These are phyloP conservation scores for Agonopterix alstromeriana DNA, from an alignment of 2,888 invertebrate genomes.

Conservation along the genomic window DNA sequence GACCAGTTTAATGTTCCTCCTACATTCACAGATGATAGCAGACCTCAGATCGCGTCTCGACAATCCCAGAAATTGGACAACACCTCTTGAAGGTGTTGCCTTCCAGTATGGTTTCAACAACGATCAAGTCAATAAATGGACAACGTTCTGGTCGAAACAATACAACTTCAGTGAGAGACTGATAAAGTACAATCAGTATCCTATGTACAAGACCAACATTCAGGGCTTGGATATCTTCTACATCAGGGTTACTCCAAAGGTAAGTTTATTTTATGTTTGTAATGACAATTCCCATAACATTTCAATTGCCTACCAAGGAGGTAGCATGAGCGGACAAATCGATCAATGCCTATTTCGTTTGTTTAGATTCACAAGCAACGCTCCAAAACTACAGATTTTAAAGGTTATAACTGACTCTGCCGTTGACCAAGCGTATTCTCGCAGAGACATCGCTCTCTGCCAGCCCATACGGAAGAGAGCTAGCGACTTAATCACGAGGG, in stretches of 20 bases:
- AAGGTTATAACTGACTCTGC: too few relatives aligned
- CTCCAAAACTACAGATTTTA: too few relatives aligned
- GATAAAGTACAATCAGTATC: constrained; percentile 80
- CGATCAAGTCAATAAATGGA: constrained; percentile 77
- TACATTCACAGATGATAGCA: constrained; percentile 20
- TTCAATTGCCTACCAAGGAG: too few relatives aligned
- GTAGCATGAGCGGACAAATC: too few relatives aligned
- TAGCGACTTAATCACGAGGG: too few relatives aligned
- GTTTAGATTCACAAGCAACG: too few relatives aligned
- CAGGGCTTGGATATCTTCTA: constrained; percentile 85
- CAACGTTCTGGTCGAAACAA: constrained; percentile 86
- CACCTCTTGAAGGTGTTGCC: constrained; percentile 77
- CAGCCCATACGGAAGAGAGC: too few relatives aligned
- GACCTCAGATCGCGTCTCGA: constrained; percentile 26
- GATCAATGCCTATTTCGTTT: too few relatives aligned
- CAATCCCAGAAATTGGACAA: constrained; percentile 25
- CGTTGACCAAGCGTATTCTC: too few relatives aligned
- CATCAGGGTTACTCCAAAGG: constrained; percentile 80
- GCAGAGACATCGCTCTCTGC: too few relatives aligned
- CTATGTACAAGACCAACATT: constrained; percentile 86
- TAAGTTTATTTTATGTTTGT: constrained; percentile 10
- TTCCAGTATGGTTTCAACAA: constrained; percentile 90
- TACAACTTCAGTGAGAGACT: constrained; percentile 82
- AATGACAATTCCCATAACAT: background rate
- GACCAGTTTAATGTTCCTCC: too few relatives aligned